phyloP scores from a whole-genome alignment of 1,140 invertebrate species.

The Meloidogyne chitwoodi region DNA sequence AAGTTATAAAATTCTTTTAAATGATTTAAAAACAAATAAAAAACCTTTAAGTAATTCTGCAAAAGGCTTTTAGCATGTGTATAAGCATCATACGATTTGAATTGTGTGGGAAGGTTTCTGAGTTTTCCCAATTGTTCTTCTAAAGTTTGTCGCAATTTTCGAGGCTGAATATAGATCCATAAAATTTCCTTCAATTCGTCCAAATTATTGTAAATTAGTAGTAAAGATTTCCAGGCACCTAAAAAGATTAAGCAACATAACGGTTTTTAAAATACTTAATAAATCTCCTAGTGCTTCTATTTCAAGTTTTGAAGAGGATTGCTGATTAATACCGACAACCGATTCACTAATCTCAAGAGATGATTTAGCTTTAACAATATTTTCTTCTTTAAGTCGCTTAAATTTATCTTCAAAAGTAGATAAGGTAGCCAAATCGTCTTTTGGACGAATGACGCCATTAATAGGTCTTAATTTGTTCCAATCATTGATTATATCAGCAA shows the following conservation, averaged over 20 bases:
- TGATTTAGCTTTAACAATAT: constrained; percentile 96
- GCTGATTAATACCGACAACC: constrained; percentile 57
- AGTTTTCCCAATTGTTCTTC: constrained; percentile 86
- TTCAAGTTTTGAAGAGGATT: constrained; percentile 70
- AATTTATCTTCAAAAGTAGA: constrained; percentile 91
- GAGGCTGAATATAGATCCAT: constrained; percentile 93
- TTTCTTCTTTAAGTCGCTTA: constrained; percentile 88
- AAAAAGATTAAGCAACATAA: constrained; percentile 25
- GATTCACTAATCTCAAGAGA: constrained; percentile 87
- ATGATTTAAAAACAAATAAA: no score
- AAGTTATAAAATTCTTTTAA: no score
- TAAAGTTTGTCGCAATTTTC: constrained; percentile 79
- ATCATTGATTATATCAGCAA: constrained; percentile 82
- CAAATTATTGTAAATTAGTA: constrained; percentile 91
- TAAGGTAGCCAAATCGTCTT: constrained; percentile 84
- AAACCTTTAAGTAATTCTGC: constrained; percentile 78
- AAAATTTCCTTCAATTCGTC: constrained; percentile 95
- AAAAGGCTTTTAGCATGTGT: constrained; percentile 91
- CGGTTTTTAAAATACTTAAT: constrained; percentile 65
- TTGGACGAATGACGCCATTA: constrained; percentile 77
- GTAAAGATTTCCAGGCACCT: constrained; percentile 86
- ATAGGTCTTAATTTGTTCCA: constrained; percentile 97
- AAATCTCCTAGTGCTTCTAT: constrained; percentile 93
- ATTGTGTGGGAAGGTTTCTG: constrained; percentile 87
- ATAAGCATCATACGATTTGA: constrained; percentile 93